A percentile compares a stretch with the other conserved stretches of the same genome.
phyloP scores from a whole-genome alignment of 2,888 invertebrate species.

The Rhagonycha fulva region DNA sequence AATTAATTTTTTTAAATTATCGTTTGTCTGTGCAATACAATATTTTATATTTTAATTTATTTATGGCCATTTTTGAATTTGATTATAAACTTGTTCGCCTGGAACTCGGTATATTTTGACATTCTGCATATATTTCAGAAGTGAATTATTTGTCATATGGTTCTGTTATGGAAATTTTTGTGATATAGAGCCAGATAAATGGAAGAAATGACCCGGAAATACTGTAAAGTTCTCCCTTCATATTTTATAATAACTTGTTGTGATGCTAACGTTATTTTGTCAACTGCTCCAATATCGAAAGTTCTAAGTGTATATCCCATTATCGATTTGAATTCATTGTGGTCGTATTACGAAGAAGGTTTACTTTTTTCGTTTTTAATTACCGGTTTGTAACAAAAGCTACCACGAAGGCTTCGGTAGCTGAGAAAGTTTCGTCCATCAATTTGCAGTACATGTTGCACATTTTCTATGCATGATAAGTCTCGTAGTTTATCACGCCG shows the following conservation, averaged over 20 bases:
- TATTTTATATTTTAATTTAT: background rate
- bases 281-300: background rate
- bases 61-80: background rate
- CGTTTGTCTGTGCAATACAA: background rate
- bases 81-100: constrained; percentile 3
- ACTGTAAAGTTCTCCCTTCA: constrained; percentile 22
- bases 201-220: constrained; percentile 29
- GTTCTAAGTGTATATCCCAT: background rate
- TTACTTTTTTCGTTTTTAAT: background rate
- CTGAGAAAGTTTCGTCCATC: background rate
- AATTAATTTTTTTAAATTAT: background rate
- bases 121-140: constrained; percentile 12
- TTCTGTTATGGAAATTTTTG: constrained; percentile 26
- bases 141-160: constrained; percentile 26
- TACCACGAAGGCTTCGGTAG: too few relatives aligned
- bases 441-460: constrained; percentile 7
- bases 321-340: background rate
- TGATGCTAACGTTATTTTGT: constrained; percentile 14
- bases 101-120: constrained; percentile 8
- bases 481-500: constrained; percentile 17
- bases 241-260: constrained; percentile 16
- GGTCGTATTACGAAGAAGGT: background rate
- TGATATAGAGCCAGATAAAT: constrained; percentile 28
- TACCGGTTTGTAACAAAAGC: background rate
- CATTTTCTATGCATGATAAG: constrained; percentile 13